phyloP scores from a whole-genome alignment of 2,888 invertebrate species.

The Drosophila falleni region DNA sequence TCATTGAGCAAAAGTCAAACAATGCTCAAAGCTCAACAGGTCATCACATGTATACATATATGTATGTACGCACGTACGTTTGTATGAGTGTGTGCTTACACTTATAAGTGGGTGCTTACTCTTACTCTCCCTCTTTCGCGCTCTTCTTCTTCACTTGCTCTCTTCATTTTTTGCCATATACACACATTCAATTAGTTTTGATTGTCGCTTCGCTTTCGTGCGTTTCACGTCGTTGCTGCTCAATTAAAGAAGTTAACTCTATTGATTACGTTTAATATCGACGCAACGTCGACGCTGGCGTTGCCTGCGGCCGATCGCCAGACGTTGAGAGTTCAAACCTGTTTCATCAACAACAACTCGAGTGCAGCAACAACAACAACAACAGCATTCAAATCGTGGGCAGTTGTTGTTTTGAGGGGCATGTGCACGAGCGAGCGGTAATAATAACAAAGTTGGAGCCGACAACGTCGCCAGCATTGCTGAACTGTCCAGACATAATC shows the following conservation, averaged over 20 bases:
- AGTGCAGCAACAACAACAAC: constrained; percentile 21
- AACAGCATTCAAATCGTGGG: constrained; percentile 50
- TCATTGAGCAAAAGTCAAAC: constrained; percentile 29
- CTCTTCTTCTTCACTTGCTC: constrained; percentile 1
- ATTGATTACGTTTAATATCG: constrained; percentile 78
- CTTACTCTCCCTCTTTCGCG: constrained; percentile 4
- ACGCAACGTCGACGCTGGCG: constrained; percentile 31
- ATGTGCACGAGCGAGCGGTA: constrained; percentile 68
- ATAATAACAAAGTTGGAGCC: constrained; percentile 78
- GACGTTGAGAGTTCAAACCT: constrained; percentile 66
- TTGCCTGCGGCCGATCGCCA: constrained; percentile 21
- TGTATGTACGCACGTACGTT: neutral
- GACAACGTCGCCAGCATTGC: constrained; percentile 74
- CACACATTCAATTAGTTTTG: constrained; percentile 73
- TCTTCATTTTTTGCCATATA: constrained; percentile 35
- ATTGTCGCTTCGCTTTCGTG: constrained; percentile 68
- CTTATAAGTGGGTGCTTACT: constrained; percentile 30
- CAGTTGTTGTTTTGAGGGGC: constrained; percentile 48
- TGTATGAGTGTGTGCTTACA: constrained; percentile 30
- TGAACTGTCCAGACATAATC: constrained; percentile 78
- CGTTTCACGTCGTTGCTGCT: constrained; percentile 51
- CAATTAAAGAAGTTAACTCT: constrained; percentile 78
- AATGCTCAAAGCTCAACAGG: constrained; percentile 51
- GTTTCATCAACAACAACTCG: constrained; percentile 50
- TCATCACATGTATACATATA: constrained; percentile 29